Evolutionary conservation across 2,113 vertebrate genomes (phyloP).

Genomic region (Micronycteris hirsuta): DNA sequence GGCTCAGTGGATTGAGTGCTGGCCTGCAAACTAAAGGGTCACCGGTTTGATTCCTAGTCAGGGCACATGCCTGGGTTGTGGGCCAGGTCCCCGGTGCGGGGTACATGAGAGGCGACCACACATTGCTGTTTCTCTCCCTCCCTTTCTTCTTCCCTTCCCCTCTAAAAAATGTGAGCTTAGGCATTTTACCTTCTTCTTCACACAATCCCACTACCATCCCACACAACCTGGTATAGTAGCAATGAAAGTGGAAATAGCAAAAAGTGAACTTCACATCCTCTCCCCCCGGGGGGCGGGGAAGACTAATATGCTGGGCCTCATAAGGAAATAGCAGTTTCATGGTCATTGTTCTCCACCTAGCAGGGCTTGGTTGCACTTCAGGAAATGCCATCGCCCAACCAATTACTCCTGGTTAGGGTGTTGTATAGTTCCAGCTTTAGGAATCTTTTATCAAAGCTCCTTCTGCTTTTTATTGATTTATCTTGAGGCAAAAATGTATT

Average conservation of each 20-base stretch:
- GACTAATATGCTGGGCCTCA: background rate
- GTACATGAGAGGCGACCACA: no score
- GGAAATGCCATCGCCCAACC: background rate
- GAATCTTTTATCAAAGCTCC: background rate
- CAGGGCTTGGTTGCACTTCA: background rate
- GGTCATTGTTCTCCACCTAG: conserved; percentile 13
- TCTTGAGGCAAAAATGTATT: background rate
- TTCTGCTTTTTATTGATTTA: background rate
- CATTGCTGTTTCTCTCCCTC: no score
- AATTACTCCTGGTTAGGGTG: background rate
- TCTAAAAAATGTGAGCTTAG: background rate
- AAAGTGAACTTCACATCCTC: background rate
- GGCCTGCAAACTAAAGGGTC: no score
- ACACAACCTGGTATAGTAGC: background rate
- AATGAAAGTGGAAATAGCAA: conserved; percentile 7
- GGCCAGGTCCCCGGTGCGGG: no score
- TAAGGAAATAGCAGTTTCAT: conserved; percentile 42
- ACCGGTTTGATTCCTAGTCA: no score
- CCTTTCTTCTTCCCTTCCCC: no score
- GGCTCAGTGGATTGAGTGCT: no score
- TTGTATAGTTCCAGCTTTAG: background rate
- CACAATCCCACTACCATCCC: background rate
- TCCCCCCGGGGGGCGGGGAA: background rate
- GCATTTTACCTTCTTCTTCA: background rate
- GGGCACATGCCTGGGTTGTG: no score